phyloP scores from a whole-genome alignment of 2,888 invertebrate species.

The Dynastes tityus region DNA sequence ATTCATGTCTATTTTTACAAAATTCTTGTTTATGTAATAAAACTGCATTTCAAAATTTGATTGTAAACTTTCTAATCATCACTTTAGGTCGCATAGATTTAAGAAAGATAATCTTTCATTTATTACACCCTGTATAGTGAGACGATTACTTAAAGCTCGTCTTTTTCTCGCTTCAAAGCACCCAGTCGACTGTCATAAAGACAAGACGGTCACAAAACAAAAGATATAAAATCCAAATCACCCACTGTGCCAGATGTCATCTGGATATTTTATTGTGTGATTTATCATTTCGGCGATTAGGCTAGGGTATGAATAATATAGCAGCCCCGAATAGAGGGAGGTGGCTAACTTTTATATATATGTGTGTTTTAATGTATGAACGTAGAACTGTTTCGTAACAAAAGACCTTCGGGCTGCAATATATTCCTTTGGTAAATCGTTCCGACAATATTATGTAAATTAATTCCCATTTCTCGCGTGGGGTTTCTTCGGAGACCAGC shows the following conservation, averaged over 20 bases:
- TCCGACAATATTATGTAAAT: slow-evolving; percentile 40
- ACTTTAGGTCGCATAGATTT: too few species aligned
- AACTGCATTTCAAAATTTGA: too few species aligned
- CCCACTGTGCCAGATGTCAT: slow-evolving; percentile 45
- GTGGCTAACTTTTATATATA: slow-evolving; percentile 32
- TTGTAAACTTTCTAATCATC: too few species aligned
- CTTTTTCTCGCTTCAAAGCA: background rate
- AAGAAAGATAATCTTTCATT: too few species aligned
- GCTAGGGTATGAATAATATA: slow-evolving; percentile 47
- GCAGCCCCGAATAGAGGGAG: background rate
- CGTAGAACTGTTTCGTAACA: slow-evolving; percentile 21
- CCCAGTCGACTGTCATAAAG: background rate
- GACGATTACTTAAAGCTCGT: background rate
- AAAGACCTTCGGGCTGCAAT: slow-evolving; percentile 10
- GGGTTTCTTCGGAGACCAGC: background rate
- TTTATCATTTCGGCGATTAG: slow-evolving; percentile 48
- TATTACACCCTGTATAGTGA: too few species aligned
- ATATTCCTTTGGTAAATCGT: slow-evolving; percentile 27
- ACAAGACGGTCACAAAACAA: slow-evolving; percentile 28
- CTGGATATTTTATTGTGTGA: slow-evolving; percentile 48
- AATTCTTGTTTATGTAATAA: too few species aligned
- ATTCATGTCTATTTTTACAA: too few species aligned
- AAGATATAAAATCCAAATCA: slow-evolving; percentile 40
- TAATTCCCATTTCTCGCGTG: slow-evolving; percentile 21
- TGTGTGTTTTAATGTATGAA: slow-evolving; percentile 11